phyloP scores from a whole-genome alignment of 2,113 vertebrate genomes.

The Spermophilus dauricus region DNA sequence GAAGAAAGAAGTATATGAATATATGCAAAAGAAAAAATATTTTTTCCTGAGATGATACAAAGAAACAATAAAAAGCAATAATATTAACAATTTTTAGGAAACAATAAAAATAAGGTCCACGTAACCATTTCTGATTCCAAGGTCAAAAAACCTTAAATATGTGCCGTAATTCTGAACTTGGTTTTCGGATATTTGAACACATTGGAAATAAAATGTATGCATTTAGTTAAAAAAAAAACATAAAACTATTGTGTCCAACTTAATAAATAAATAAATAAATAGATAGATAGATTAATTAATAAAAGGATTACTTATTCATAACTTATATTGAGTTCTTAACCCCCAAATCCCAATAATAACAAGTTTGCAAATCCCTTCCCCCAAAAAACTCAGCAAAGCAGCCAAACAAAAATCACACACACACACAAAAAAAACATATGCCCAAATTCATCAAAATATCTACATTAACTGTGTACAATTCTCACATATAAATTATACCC shows the following conservation, averaged over 20 bases:
- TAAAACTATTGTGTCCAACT: too few species aligned
- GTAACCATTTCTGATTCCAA: not conserved
- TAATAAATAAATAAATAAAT: too few species aligned
- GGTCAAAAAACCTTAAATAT: not conserved
- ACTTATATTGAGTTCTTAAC: too few species aligned
- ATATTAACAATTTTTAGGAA: not conserved
- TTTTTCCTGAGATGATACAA: not conserved
- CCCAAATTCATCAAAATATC: not conserved
- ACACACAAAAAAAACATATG: not conserved
- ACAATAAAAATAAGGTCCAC: not conserved
- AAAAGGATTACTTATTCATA: too few species aligned
- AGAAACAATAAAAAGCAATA: not conserved
- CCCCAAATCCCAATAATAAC: too few species aligned
- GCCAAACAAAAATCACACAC: not conserved
- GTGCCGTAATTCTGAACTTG: not conserved
- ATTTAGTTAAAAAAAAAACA: not conserved
- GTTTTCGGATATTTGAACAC: not conserved
- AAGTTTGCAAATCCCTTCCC: too few species aligned
- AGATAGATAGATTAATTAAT: too few species aligned
- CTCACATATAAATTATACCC: not conserved
- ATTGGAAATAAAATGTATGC: not conserved
- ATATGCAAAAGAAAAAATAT: not conserved
- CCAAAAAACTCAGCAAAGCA: not conserved
- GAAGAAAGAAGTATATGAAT: not conserved
- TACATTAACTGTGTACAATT: not conserved